Evolutionary conservation across 2,113 vertebrate species (phyloP).

Genomic region (Muntiacus muntjak): DNA sequence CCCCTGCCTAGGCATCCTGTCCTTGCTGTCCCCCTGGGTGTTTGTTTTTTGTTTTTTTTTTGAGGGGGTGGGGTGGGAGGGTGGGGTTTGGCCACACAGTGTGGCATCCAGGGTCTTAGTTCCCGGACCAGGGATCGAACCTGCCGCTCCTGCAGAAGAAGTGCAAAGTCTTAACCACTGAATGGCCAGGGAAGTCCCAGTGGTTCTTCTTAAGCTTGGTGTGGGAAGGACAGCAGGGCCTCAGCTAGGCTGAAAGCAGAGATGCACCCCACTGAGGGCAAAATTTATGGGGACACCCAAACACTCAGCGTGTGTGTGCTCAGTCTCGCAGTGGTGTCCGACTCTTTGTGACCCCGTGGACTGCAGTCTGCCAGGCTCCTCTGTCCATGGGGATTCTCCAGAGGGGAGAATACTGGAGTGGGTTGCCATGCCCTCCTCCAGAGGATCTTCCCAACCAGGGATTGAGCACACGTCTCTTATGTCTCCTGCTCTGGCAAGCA

Average conservation of each 20-base stretch:
- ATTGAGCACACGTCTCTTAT: background rate
- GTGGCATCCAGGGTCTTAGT: background rate
- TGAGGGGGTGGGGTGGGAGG: background rate
- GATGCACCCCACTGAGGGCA: background rate
- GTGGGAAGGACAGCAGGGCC: too few species aligned
- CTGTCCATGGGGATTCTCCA: background rate
- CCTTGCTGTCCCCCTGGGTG: background rate
- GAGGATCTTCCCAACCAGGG: background rate
- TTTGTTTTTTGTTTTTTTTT: background rate
- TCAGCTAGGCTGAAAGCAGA: background rate
- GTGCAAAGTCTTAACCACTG: background rate
- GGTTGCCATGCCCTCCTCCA: background rate
- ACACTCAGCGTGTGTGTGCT: background rate
- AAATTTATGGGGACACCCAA: background rate
- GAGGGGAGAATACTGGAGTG: background rate
- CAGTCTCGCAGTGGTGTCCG: background rate
- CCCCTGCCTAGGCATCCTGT: background rate
- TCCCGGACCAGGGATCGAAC: background rate
- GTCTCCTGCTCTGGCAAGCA: background rate
- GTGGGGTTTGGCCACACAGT: background rate
- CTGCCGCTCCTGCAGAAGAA: background rate
- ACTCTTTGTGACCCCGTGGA: background rate
- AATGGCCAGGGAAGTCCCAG: background rate
- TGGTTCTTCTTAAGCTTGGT: background rate
- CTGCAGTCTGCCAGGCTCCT: background rate